Evolutionary conservation across 2,797 vertebrate species (phyloP).

Genomic region (Monodelphis domestica): DNA sequence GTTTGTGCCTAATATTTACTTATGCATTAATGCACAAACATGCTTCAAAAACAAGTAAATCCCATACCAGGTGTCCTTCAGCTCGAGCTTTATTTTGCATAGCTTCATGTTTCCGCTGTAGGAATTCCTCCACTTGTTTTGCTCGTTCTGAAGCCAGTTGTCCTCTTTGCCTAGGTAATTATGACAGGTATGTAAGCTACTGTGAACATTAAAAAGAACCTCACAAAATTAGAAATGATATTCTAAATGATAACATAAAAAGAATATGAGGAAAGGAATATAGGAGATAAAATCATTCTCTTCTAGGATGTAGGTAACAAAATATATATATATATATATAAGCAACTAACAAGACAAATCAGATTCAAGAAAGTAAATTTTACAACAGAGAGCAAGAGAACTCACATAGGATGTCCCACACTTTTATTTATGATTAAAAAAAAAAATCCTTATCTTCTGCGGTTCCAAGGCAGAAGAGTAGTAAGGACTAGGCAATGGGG

Average conservation of each 20-base stretch:
- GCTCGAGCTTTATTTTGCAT: constrained; percentile 97
- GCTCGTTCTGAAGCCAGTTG: constrained; percentile 87
- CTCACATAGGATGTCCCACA: background rate
- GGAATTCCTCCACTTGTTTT: constrained; percentile 96
- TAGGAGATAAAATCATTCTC: constrained; percentile 27
- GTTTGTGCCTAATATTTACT: constrained; percentile 57
- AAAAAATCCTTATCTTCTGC: too few species aligned
- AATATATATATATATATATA: too few species aligned
- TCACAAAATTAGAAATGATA: constrained; percentile 43
- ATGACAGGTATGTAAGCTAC: constrained; percentile 74
- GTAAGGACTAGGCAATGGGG: too few species aligned
- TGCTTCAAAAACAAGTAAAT: constrained; percentile 39
- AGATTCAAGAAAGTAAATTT: constrained; percentile 17
- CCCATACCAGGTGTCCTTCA: constrained; percentile 96
- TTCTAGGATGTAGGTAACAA: constrained; percentile 15
- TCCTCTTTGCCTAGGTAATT: constrained; percentile 88
- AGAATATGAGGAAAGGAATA: constrained; percentile 41
- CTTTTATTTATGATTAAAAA: too few species aligned
- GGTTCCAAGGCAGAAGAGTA: too few species aligned
- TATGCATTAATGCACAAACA: constrained; percentile 49
- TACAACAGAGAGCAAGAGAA: background rate
- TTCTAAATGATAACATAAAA: background rate
- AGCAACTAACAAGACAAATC: constrained; percentile 49
- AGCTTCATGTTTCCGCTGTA: constrained; percentile 95
- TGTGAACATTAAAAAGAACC: constrained; percentile 43